These are phyloP conservation scores for Zaprionus lineosus DNA, from an alignment of 2,888 invertebrate species.

Conservation along the genomic window DNA sequence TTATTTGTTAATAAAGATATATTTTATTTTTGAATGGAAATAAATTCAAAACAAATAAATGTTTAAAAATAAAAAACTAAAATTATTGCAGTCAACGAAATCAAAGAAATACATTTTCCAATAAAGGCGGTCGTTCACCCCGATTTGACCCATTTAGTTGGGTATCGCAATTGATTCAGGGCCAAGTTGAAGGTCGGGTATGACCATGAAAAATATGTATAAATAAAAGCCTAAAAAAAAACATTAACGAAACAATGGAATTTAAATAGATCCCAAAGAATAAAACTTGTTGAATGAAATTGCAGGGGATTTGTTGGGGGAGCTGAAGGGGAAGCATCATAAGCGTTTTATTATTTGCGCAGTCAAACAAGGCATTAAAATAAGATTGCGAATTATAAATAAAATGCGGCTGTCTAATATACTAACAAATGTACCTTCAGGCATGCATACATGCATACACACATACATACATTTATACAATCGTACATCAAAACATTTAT, in stretches of 20 bases:
- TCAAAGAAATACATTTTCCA: no score
- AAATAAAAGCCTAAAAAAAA: not conserved
- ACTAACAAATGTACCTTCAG: not conserved
- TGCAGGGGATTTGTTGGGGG: not conserved
- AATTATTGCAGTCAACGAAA: no score
- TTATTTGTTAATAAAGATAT: no score
- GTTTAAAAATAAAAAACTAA: no score
- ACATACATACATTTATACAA: slow-evolving; percentile 1
- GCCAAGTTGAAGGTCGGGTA: slow-evolving; percentile 38
- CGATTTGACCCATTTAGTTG: not conserved
- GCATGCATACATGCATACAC: not conserved
- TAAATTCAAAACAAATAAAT: no score
- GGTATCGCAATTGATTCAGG: slow-evolving; percentile 13
- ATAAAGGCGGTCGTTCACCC: not conserved
- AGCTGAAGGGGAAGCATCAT: not conserved
- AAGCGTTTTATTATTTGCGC: slow-evolving; percentile 36
- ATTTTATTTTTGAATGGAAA: no score
- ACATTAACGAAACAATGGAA: not conserved
- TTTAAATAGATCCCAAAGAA: not conserved
- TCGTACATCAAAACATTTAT: no score
- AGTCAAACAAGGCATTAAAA: slow-evolving; percentile 45
- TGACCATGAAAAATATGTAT: not conserved
- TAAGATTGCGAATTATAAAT: slow-evolving; percentile 57
- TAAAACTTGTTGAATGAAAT: no score
- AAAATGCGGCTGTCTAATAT: slow-evolving; percentile 19